Percentiles rank a stretch among this genome's conserved stretches.
These are phyloP conservation scores for Rana temporaria DNA, from an alignment of 2,113 vertebrate genomes.

Conservation along the genomic window DNA sequence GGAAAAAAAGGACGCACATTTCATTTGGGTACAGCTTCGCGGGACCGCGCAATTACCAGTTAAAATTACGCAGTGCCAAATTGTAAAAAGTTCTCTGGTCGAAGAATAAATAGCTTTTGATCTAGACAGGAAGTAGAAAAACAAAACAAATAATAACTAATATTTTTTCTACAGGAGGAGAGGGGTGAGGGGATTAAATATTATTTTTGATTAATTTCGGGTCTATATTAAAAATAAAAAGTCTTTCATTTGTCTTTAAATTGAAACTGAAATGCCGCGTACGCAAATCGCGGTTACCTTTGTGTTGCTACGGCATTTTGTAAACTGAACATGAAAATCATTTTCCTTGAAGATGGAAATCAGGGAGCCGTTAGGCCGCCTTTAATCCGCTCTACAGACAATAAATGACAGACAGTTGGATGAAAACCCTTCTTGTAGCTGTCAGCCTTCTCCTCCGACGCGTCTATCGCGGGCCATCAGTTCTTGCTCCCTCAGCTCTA, in stretches of 20 bases:
- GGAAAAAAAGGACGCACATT: too few species aligned
- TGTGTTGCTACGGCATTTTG: slow-evolving; percentile 12
- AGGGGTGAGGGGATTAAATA: background rate
- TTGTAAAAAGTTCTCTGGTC: too few species aligned
- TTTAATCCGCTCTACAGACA: slow-evolving; percentile 1
- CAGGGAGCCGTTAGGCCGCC: background rate
- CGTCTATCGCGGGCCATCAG: slow-evolving; percentile 41
- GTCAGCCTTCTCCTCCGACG: slow-evolving; percentile 7
- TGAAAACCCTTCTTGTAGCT: slow-evolving; percentile 36
- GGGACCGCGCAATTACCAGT: too few species aligned
- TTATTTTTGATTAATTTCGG: background rate
- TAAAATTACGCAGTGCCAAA: too few species aligned
- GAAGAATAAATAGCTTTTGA: too few species aligned
- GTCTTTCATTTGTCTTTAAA: background rate
- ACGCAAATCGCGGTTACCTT: background rate
- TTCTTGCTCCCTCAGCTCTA: background rate
- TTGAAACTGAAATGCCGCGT: background rate
- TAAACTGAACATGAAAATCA: slow-evolving; percentile 11
- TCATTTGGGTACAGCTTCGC: too few species aligned
- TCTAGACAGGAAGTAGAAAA: too few species aligned
- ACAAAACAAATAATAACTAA: too few species aligned
- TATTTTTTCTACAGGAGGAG: background rate
- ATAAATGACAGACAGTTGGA: slow-evolving; percentile 38
- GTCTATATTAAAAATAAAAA: background rate
- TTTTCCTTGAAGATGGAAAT: slow-evolving; percentile 38